Evolutionary conservation across 1,140 invertebrate genomes (phyloP).

Genomic region (Schlechtendalia chinensis): DNA sequence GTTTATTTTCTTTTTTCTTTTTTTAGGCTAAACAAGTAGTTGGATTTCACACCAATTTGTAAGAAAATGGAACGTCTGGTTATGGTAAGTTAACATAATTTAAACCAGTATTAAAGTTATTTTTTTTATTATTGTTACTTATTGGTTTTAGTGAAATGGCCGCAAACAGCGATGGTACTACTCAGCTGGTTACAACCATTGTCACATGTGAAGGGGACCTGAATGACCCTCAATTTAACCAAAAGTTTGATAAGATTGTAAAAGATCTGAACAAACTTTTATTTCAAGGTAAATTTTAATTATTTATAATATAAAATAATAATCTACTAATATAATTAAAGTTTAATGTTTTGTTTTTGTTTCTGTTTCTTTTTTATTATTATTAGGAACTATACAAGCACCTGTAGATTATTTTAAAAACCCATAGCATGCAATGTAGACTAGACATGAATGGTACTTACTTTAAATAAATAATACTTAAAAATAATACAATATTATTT

Average conservation of each 20-base stretch:
- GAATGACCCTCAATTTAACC: conserved; percentile 71
- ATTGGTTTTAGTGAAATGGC: conserved; percentile 64
- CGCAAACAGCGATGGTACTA: conserved; percentile 67
- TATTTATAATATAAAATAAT: neutral
- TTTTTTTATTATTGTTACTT: conserved; percentile 51
- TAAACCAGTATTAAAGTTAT: neutral
- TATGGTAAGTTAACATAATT: conserved; percentile 31
- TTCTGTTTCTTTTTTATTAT: conserved; percentile 44
- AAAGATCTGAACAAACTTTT: conserved; percentile 68
- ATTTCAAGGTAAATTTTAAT: conserved; percentile 62
- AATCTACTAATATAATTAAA: neutral
- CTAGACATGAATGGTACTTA: conserved; percentile 50
- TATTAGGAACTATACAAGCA: conserved; percentile 49
- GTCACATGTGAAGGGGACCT: conserved; percentile 79
- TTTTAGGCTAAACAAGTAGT: conserved; percentile 47
- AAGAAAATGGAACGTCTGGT: conserved; percentile 50
- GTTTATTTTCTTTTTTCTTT: conserved; percentile 7
- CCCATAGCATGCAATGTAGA: conserved; percentile 50
- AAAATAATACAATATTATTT: neutral
- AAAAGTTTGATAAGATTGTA: conserved; percentile 67
- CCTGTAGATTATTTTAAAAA: conserved; percentile 50
- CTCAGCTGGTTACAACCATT: conserved; percentile 67
- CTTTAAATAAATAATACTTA: conserved; percentile 1
- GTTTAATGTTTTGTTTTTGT: conserved; percentile 33
- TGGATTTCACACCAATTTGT: conserved; percentile 41